Percentiles rank a stretch among this genome's conserved stretches.
Conservation (phyloP, 2,888 invertebrate genomes). For the Prosapia bicincta region DNA sequence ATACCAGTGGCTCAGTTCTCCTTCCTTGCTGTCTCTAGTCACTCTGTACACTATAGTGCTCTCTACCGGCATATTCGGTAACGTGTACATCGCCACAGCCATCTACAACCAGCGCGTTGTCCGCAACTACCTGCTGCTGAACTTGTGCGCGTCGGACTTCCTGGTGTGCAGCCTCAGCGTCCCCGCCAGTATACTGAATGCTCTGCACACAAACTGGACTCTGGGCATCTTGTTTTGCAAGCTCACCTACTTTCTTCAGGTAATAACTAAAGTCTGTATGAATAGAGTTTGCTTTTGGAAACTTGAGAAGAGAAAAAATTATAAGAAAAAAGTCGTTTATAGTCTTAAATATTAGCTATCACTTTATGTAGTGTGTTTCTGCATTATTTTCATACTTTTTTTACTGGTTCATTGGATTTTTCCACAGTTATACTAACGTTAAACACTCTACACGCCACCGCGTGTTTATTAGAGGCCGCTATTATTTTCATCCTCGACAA, state of each 20-base stretch:
- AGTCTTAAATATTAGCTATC: too few species aligned
- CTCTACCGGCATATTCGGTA: slow-evolving; percentile 23
- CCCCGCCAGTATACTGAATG: slow-evolving; percentile 58
- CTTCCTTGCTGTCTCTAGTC: slow-evolving; percentile 15
- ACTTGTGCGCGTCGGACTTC: slow-evolving; percentile 73
- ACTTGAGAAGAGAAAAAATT: too few species aligned
- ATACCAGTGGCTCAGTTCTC: background rate
- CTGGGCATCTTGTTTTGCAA: slow-evolving; percentile 47
- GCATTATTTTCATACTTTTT: too few species aligned
- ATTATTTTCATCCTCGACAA: too few species aligned
- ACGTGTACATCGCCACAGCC: slow-evolving; percentile 26
- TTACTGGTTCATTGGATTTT: too few species aligned
- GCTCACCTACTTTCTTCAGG: slow-evolving; percentile 59
- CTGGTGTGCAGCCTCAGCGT: slow-evolving; percentile 74
- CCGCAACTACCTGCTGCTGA: slow-evolving; percentile 60
- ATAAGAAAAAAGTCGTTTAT: too few species aligned
- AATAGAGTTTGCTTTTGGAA: too few species aligned
- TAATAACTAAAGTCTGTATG: slow-evolving; percentile 42
- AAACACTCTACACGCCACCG: too few species aligned
- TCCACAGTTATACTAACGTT: too few species aligned
- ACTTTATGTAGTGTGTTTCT: too few species aligned
- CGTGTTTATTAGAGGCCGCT: too few species aligned
- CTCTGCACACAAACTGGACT: slow-evolving; percentile 28
- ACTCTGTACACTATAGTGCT: slow-evolving; percentile 24
- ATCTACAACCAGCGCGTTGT: slow-evolving; percentile 32